Base-by-base conservation (phyloP, 2,797 vertebrate genomes). In the Notolepis coatsorum region DNA sequence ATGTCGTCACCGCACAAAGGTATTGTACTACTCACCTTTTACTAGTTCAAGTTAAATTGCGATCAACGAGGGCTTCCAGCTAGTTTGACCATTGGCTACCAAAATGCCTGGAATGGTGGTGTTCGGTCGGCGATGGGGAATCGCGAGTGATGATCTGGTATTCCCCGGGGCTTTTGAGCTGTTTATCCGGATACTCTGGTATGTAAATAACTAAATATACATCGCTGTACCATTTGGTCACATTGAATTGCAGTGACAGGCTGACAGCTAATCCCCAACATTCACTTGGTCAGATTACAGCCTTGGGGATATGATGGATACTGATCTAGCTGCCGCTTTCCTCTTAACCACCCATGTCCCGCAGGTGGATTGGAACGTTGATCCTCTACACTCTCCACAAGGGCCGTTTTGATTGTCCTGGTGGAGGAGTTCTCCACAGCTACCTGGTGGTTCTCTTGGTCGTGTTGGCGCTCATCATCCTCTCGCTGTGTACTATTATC, bases 131-230 rank as follows among this genome's bases (percentile, higher is more conserved):
- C 95, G 97, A 42, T 99, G 97, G 97, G 92, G 92, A 10, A 95
- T 99, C 38, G 96, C 95, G 80, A 99, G 96, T 55, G 97, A 99
- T 50, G 97, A 98, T 71, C 86, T 99, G 6, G 96, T 98, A 4
- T 94, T 98, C 65, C 97, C 97, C 0, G 96, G 95, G 0, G 82
- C 80, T 8, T 92, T 98, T 47, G 97, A 99, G 63, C 77, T 99
- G 23, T 90, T 94, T 48, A 42, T 98, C 52, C 86, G 97, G 25
- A 38, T 94, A 1, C 43, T 94, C 17, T 99, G 96, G 97, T 98
- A 81, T 84, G 96, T 75, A 10, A 24, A 15, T 3, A 23, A 3
- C 21, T n/a, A n/a, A n/a, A n/a, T n/a, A n/a, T n/a, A n/a, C n/a
- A n/a, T n/a, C n/a, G n/a, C n/a, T n/a, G n/a, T n/a, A n/a, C n/a